Evolutionary conservation across 2,888 invertebrate species (phyloP), one percentile per base, ranked within the genome.

Genomic region (Griposia aprilina): DNA sequence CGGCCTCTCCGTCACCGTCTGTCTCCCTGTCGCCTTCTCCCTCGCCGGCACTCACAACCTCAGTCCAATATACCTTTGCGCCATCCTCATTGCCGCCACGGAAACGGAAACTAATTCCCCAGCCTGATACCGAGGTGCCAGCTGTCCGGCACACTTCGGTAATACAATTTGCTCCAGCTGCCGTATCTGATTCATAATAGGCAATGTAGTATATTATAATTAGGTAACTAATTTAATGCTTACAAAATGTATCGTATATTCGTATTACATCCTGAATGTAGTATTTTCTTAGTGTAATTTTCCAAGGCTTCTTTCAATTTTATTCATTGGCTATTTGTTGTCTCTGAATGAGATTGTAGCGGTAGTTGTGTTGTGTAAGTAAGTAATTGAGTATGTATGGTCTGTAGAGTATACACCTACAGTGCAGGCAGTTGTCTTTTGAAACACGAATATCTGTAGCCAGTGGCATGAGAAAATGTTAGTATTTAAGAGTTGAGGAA

Each of bases 131-230:
- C 20, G 90, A 91, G 50, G 85, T 91, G 62, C 93, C 98, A 80
- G 90, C 90, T 83, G 96, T 95, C 73, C 94, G 96, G 79, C 96
- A 96, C 81, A 96, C 95, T 62, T 98, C 99, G 6, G 99, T 99
- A 70, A 99, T 99, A 92, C 98, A 98, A 89, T 99, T 98, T 92
- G 99, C 99, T 30, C 97, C 98, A 87, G 98, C 98, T 45, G 93
- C 98, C 48, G 92, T 90, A 96, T 97, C 93, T 95, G 97, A 97
- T 77, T 91, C 91, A 78, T 94, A 92, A 87, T 94, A 92, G 90
- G 69, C 59, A 67, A 52, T 36, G 36, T 30, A 70, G 41, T 80
- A 17, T 65, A 50, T 55, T 63, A n/a, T 23, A 36, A 36, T 59
- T 57, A 48, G 20, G 45, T 45, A 81, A 23, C 23, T 62, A 65